A percentile compares a stretch with the other conserved stretches of the same genome.
phyloP scores from a whole-genome alignment of 1,140 invertebrate genomes.

The Leucophenga varia region DNA sequence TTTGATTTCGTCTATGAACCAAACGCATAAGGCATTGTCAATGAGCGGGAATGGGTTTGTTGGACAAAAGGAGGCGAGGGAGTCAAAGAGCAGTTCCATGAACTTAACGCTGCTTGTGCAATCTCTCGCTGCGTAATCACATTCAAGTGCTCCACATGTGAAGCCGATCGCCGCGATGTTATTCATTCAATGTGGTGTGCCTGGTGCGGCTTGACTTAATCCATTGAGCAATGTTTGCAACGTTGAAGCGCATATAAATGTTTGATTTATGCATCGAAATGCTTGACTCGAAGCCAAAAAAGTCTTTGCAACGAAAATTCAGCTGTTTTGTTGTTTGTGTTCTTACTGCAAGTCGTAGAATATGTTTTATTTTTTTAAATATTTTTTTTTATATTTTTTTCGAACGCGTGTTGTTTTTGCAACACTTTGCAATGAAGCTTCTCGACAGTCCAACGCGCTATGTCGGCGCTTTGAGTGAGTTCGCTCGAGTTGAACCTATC shows the following conservation, averaged over 20 bases:
- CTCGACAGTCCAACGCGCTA: constrained; percentile 25
- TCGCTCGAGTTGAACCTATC: constrained; percentile 6
- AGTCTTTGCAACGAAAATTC: constrained; percentile 42
- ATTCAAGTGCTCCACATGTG: constrained; percentile 49
- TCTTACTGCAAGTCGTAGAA: constrained; percentile 24
- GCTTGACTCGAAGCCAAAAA: constrained; percentile 52
- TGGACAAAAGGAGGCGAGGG: constrained; percentile 1
- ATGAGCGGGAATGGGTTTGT: not conserved
- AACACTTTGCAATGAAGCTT: constrained; percentile 15
- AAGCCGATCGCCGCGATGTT: too few relatives aligned
- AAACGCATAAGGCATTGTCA: constrained; percentile 18
- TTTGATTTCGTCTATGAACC: constrained; percentile 49
- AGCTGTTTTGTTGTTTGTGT: constrained; percentile 21
- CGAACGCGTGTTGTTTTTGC: constrained; percentile 23
- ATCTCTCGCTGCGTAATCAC: constrained; percentile 51
- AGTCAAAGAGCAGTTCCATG: constrained; percentile 26
- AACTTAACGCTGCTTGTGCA: constrained; percentile 15
- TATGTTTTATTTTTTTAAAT: constrained; percentile 25
- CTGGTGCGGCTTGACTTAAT: not conserved
- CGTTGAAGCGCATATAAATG: constrained; percentile 51
- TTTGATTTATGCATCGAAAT: constrained; percentile 54
- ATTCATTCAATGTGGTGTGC: too few relatives aligned
- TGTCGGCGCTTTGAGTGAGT: constrained; percentile 48
- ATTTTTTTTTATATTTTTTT: constrained; percentile 2
- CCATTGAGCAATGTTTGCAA: constrained; percentile 29